Conservation (phyloP, 2,888 invertebrate species). For the Cephus pygmeus region DNA sequence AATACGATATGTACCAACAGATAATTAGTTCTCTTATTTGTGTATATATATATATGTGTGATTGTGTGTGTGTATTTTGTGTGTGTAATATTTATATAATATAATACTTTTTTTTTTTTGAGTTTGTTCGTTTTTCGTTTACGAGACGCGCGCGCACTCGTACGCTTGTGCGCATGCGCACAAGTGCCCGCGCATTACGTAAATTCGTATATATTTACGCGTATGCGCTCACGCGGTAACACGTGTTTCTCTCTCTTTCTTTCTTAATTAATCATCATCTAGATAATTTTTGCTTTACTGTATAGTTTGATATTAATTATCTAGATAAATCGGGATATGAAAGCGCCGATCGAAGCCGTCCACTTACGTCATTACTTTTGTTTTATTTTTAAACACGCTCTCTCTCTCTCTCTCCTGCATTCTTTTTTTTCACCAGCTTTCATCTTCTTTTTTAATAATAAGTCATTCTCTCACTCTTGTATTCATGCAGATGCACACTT, state of each 20-base stretch:
- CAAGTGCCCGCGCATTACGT: background rate
- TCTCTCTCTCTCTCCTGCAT: background rate
- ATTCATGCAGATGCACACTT: slow-evolving; percentile 1
- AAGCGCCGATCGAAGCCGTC: slow-evolving; percentile 23
- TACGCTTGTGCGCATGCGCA: background rate
- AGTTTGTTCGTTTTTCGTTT: slow-evolving; percentile 24
- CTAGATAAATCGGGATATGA: slow-evolving; percentile 32
- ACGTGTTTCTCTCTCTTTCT: background rate
- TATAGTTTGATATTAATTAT: slow-evolving; percentile 17
- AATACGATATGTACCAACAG: slow-evolving; percentile 48
- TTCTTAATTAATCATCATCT: slow-evolving; percentile 13
- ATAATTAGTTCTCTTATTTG: slow-evolving; percentile 34
- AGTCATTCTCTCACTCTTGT: background rate
- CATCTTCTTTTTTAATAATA: background rate
- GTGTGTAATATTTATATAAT: slow-evolving; percentile 18
- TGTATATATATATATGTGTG: slow-evolving; percentile 11
- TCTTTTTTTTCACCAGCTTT: background rate
- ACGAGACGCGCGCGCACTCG: background rate
- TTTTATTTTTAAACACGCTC: background rate
- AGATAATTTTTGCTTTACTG: slow-evolving; percentile 16
- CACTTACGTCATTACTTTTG: background rate
- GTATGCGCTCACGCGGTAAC: background rate
- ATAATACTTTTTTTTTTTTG: slow-evolving; percentile 12
- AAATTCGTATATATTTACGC: slow-evolving; percentile 7
- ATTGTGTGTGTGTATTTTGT: slow-evolving; percentile 28